phyloP scores from a whole-genome alignment of 2,888 invertebrate species.

The Phyto melanocephala region DNA sequence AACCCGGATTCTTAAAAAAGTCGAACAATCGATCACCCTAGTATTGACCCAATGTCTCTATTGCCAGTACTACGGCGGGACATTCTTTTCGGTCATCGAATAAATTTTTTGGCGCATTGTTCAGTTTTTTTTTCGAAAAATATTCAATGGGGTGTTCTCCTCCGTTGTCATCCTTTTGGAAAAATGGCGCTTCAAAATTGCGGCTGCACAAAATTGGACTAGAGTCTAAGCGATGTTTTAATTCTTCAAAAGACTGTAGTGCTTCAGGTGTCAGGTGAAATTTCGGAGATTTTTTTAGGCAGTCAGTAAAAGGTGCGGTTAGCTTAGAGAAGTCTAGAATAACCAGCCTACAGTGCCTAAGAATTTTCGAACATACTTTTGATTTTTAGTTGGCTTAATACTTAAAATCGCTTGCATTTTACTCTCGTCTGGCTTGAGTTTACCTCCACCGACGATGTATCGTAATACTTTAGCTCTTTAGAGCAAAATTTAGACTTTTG shows the following conservation, averaged over 20 bases:
- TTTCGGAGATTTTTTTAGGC: constrained; percentile 7
- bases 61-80: too few relatives aligned
- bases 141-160: constrained; percentile 22
- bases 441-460: constrained; percentile 8
- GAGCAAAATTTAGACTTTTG: too few relatives aligned
- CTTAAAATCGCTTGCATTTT: not conserved
- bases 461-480: constrained; percentile 14
- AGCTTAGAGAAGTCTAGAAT: constrained; percentile 4
- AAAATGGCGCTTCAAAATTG: constrained; percentile 27
- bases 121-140: not conserved
- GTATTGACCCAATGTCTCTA: too few relatives aligned
- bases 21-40: too few relatives aligned
- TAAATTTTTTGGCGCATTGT: not conserved
- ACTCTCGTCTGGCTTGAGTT: not conserved
- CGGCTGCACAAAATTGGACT: too few relatives aligned
- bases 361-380: constrained; percentile 1
- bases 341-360: constrained; percentile 26
- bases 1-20: too few relatives aligned
- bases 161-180: constrained; percentile 4
- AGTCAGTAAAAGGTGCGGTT: constrained; percentile 13
- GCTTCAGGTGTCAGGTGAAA: not conserved
- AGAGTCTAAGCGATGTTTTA: not conserved
- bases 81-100: too few relatives aligned
- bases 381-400: constrained; percentile 13
- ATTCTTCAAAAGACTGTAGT: not conserved